Conservation (phyloP, 2,797 vertebrate genomes). For the Sebastes taczanowskii region DNA sequence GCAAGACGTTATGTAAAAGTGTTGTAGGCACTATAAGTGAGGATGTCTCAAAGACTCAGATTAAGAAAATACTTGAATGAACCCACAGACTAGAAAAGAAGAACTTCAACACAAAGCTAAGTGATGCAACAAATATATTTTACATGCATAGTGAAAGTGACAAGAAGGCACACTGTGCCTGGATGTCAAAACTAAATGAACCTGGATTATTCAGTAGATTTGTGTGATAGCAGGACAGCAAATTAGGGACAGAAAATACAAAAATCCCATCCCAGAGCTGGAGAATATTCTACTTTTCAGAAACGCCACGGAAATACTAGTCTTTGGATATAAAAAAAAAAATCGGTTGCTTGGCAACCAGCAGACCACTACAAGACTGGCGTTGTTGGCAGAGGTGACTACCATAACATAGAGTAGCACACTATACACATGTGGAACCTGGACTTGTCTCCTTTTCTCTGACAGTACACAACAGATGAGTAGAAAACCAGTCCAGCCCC, state of each 20-base stretch:
- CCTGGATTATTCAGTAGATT: not conserved
- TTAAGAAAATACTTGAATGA: not conserved
- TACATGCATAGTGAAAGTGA: not conserved
- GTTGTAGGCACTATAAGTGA: not conserved
- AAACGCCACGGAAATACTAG: conserved; percentile 18
- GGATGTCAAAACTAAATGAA: not conserved
- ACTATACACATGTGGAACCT: conserved; percentile 8
- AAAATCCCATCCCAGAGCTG: not conserved
- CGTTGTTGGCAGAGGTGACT: conserved; percentile 16
- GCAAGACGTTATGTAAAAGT: not conserved
- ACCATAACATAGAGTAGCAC: conserved; percentile 3
- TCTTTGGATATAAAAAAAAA: conserved; percentile 43
- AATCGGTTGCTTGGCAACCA: conserved; percentile 69
- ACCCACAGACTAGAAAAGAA: not conserved
- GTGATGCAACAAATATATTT: not conserved
- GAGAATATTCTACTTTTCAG: conserved; percentile 27
- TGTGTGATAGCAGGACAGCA: not conserved
- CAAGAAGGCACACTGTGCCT: not conserved
- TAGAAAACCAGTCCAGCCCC: conserved; percentile 15
- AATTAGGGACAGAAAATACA: not conserved
- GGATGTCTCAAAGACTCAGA: not conserved
- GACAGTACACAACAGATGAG: not conserved
- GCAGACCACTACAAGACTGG: conserved; percentile 24
- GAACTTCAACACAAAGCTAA: not conserved
- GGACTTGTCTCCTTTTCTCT: not conserved